A percentile compares a stretch with the other conserved stretches of the same genome.
Evolutionary conservation across 1,140 invertebrate genomes (phyloP).

Genomic region (Ptiloglossa arizonensis): DNA sequence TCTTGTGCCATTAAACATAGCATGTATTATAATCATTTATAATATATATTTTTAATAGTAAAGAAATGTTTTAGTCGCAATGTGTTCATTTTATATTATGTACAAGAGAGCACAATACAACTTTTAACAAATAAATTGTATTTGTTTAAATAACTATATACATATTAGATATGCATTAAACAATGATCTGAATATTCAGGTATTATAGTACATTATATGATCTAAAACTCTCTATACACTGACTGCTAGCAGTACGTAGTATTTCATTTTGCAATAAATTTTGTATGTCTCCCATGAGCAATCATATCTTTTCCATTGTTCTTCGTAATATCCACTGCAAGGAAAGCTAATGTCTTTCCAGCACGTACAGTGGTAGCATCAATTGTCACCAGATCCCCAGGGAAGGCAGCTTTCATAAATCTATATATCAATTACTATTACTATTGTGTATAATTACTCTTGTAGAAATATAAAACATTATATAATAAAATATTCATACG

Average conservation of each 20-base stretch:
- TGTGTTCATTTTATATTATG: slow-evolving; percentile 29
- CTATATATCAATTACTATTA: slow-evolving; percentile 78
- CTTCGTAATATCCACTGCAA: slow-evolving; percentile 89
- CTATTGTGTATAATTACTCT: slow-evolving; percentile 13
- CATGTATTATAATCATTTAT: slow-evolving; percentile 18
- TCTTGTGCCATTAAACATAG: slow-evolving; percentile 25
- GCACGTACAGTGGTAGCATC: slow-evolving; percentile 90
- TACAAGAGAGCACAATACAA: slow-evolving; percentile 2
- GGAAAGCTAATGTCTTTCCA: slow-evolving; percentile 91
- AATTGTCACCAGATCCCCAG: slow-evolving; percentile 90
- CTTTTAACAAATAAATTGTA: not conserved
- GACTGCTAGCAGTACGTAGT: not conserved
- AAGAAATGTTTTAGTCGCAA: slow-evolving; percentile 15
- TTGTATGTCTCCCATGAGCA: slow-evolving; percentile 91
- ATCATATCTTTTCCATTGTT: slow-evolving; percentile 87
- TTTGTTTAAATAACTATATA: slow-evolving; percentile 5
- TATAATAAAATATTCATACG: slow-evolving; percentile 80
- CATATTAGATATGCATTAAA: not conserved
- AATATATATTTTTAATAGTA: slow-evolving; percentile 17
- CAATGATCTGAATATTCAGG: not conserved
- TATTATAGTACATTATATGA: not conserved
- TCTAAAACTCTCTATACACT: not conserved
- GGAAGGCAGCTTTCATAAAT: slow-evolving; percentile 87
- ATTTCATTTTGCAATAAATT: slow-evolving; percentile 83
- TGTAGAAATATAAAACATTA: slow-evolving; percentile 29